Evolutionary conservation across 1,140 invertebrate species (phyloP), one percentile per base, ranked within the genome.

Genomic region (Doryteuthis pealeii): DNA sequence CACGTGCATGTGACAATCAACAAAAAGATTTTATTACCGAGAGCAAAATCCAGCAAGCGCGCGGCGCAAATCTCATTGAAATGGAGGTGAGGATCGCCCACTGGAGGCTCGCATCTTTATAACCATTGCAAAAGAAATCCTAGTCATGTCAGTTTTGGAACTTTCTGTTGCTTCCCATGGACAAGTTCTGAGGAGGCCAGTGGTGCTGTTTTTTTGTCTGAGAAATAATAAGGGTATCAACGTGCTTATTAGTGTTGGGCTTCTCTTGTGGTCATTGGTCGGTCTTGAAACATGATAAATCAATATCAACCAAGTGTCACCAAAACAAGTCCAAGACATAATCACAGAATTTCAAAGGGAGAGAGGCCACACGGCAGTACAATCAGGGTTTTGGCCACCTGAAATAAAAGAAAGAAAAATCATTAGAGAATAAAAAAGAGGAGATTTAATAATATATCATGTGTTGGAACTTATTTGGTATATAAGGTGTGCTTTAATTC

Each of bases 1-100:
- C 8, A 85, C 76, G 62, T 84, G 81, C 62, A 86, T 74, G 74
- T 86, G 15, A 86, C 78, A 45, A 86, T 35, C 5, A n/a, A 83
- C 82, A 72, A 86, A 86, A 4, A 83, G 71, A 49, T 79, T 74
- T 33, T 10, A 81, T 78, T 18, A 82, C 75, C 76, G 82, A 76
- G 58, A 85, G 81, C 32, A 84, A 45, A 69, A 78, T 77, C 40
- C 81, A 86, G 65, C 28, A 78, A n/a, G 30, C 82, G 78, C 43
- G 76, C 70, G 10, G 81, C 78, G 45, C 76, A 74, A 84, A 43
- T 66, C 81, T 77, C 81, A 84, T 82, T 33, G 18, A n/a, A 32
- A 49, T 33, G 22, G 30, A n/a, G 28, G 77, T 3, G 49, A 76
- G 30, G 30, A 73, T 54, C 35, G 30, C n/a, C 30, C 30, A 30